Evolutionary conservation across 2,113 vertebrate species (phyloP).

Genomic region (Lepus timidus): DNA sequence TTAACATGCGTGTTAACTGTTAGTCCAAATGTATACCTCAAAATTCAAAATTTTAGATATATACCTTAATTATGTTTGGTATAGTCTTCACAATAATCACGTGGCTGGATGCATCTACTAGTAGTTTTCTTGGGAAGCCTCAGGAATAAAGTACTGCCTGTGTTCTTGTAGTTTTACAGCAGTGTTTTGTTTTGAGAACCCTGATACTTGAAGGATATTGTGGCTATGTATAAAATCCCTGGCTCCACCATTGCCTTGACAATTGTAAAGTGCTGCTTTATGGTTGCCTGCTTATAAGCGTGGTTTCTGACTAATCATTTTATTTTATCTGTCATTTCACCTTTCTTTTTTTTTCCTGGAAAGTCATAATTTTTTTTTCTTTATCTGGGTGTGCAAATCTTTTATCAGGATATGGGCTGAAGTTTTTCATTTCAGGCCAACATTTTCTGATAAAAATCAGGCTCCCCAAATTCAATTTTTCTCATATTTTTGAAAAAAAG

Average conservation of each 20-base stretch:
- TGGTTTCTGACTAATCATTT: background rate
- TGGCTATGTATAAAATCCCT: background rate
- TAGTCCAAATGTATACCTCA: too few relatives aligned
- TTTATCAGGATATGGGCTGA: background rate
- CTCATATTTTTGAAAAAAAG: background rate
- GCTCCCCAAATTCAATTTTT: background rate
- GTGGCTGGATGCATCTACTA: background rate
- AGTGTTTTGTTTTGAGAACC: background rate
- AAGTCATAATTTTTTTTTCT: background rate
- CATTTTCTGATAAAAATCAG: background rate
- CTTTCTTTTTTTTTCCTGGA: background rate
- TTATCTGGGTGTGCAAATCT: background rate
- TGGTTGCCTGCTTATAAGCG: background rate
- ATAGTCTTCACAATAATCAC: background rate
- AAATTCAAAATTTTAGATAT: background rate
- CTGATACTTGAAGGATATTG: background rate
- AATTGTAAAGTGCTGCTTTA: background rate
- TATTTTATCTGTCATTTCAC: background rate
- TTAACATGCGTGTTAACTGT: too few relatives aligned
- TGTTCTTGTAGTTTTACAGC: background rate
- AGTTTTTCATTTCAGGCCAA: background rate
- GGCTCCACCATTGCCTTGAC: background rate
- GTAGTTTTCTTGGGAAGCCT: background rate
- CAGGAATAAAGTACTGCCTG: background rate
- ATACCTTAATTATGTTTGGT: background rate